Base-by-base conservation (phyloP, 1,140 invertebrate genomes). In the Drosophila auraria region DNA sequence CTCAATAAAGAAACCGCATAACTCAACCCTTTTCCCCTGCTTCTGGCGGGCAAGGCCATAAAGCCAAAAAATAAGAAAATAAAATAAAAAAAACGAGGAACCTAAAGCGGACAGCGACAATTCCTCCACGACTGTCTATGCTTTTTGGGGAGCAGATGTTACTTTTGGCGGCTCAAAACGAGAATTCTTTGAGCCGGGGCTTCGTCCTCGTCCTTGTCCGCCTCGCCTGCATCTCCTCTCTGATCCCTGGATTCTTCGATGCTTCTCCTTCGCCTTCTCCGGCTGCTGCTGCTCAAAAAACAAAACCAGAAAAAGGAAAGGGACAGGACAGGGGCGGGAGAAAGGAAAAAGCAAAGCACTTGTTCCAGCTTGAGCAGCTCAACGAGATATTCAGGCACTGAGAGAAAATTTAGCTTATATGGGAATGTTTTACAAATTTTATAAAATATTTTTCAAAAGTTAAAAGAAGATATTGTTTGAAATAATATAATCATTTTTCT, bases 111-210 rank as follows among this genome's bases (percentile, higher is more conserved):
- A 69, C 66, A 80, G 53, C 78, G 76, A 87, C 72, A 89, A 87
- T 83, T 80, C 73, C 84, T 68, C 80, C 84, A 53, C 47, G 56
- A 3, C 38, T 77, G 78, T 87, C 81, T 83, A 81, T 71, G 78
- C 60, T 78, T 84, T 79, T 87, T 87, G 62, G 86, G 81, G 73
- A 87, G 84, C 84, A 87, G 84, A 89, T 87, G 84, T 87, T 89
- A 83, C 87, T 89, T 87, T 70, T 76, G 70, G 45, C 61, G 61
- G 61, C 65, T 69, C 76, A 78, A 87, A 89, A 89, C 84, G 60
- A 89, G 84, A 89, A 84, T 84, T 79, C 68, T 70, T 89, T 87
- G 83, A 87, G 83, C 83, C 80, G 27, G 27, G 44, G 12, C 53
- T 70, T 36, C 58, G 54, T 20, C 60, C 23, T 20, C 49, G 49